Percentiles rank a stretch among this genome's conserved stretches.
Evolutionary conservation across 2,113 vertebrate genomes (phyloP).

Genomic region (Datnioides undecimradiatus): DNA sequence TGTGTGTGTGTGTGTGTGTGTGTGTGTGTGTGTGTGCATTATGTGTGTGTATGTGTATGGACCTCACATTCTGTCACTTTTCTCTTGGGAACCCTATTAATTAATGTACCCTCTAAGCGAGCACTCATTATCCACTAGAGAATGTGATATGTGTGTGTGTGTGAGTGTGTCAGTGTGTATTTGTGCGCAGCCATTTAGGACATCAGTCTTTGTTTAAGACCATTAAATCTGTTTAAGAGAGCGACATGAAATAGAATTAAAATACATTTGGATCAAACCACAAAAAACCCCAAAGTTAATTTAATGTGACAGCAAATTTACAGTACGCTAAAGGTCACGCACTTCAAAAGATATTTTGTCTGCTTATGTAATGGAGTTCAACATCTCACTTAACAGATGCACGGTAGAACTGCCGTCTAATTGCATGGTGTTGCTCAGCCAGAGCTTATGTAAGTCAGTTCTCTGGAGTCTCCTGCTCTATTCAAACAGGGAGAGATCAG

Average conservation of each 20-base stretch:
- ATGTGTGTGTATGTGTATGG: background rate
- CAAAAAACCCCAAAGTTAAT: conserved; percentile 57
- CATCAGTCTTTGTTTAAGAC: conserved; percentile 23
- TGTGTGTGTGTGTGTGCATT: conserved; percentile 6
- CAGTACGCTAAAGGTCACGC: conserved; percentile 8
- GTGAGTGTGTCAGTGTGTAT: background rate
- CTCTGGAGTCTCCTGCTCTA: conserved; percentile 12
- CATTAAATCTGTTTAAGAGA: background rate
- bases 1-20: conserved; percentile 17
- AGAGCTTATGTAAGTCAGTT: conserved; percentile 16
- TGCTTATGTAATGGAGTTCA: conserved; percentile 15
- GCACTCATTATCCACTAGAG: conserved; percentile 55
- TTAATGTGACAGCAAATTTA: conserved; percentile 34
- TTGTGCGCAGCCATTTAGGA: conserved; percentile 37
- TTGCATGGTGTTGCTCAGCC: conserved; percentile 45
- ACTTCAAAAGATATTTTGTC: conserved; percentile 37
- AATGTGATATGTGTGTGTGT: conserved; percentile 28
- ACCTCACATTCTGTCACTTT: conserved; percentile 42
- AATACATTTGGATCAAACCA: background rate
- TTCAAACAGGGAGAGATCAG: conserved; percentile 40
- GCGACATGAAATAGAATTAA: conserved; percentile 12
- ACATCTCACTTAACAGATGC: conserved; percentile 37
- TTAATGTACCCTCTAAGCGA: conserved; percentile 52
- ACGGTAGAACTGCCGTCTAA: conserved; percentile 32
- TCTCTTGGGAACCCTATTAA: conserved; percentile 68